These are phyloP conservation scores for Drosophila nasuta DNA, from an alignment of 1,140 invertebrate species.

Conservation along the genomic window DNA sequence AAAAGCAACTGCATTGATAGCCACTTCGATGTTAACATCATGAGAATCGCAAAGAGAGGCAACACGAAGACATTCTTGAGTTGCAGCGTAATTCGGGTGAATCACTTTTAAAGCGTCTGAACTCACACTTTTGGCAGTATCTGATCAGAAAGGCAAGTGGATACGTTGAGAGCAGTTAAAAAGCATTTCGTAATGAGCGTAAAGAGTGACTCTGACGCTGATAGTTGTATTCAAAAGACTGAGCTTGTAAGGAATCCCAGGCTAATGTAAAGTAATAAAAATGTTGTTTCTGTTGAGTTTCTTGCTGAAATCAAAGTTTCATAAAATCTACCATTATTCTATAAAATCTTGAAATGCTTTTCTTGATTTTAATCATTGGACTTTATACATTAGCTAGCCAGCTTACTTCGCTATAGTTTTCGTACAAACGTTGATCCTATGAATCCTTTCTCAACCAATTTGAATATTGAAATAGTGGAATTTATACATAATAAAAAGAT, in stretches of 20 bases:
- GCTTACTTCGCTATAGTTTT: too few relatives aligned
- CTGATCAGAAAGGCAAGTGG: neutral
- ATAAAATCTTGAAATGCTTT: too few relatives aligned
- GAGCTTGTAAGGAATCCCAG: neutral
- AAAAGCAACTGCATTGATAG: conserved; percentile 32
- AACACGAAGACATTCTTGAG: neutral
- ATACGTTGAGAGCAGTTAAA: neutral
- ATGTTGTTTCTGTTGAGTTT: too few relatives aligned
- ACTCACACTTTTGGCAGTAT: conserved; percentile 28
- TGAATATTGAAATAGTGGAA: too few relatives aligned
- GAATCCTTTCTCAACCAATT: too few relatives aligned
- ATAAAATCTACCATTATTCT: too few relatives aligned
- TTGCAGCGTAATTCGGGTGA: conserved; percentile 45
- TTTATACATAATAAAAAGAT: too few relatives aligned
- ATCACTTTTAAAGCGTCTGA: conserved; percentile 36
- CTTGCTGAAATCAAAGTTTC: too few relatives aligned
- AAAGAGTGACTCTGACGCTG: neutral
- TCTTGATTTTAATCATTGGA: too few relatives aligned
- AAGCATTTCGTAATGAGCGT: neutral
- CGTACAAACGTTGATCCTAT: too few relatives aligned
- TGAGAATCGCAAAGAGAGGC: conserved; percentile 45
- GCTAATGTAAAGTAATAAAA: too few relatives aligned
- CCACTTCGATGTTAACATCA: neutral
- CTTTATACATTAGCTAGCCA: too few relatives aligned
- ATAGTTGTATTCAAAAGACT: neutral